Conservation (phyloP, 2,113 vertebrate species). For the Saccopteryx leptura region DNA sequence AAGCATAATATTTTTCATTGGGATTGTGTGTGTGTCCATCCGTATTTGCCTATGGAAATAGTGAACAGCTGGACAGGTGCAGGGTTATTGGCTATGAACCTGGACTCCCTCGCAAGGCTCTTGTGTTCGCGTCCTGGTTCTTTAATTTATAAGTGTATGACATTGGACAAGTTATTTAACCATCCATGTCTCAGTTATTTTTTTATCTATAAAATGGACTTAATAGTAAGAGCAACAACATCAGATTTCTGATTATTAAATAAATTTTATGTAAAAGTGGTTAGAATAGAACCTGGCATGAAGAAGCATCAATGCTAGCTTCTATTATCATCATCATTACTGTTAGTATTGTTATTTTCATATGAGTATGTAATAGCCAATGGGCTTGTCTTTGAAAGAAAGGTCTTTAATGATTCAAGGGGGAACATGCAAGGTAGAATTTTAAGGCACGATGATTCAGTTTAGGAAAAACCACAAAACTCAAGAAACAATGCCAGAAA, state of each 20-base stretch:
- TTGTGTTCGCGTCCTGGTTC: neutral
- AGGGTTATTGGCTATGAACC: neutral
- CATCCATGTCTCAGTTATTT: neutral
- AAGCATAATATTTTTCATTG: neutral
- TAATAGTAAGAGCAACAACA: neutral
- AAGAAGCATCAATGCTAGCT: neutral
- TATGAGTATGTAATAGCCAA: neutral
- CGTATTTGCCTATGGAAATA: neutral
- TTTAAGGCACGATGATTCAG: neutral
- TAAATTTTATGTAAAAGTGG: neutral
- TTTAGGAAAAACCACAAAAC: conserved; percentile 14
- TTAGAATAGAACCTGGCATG: neutral
- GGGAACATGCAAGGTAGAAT: neutral
- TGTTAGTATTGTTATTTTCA: neutral
- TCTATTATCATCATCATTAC: neutral
- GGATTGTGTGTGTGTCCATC: neutral
- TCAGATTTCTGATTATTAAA: neutral
- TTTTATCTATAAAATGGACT: neutral
- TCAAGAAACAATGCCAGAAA: conserved; percentile 1
- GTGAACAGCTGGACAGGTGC: neutral
- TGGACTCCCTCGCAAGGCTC: neutral
- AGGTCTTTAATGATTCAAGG: neutral
- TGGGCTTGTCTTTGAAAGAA: conserved; percentile 40
- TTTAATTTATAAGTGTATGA: neutral
- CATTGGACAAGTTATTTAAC: neutral